phyloP scores from a whole-genome alignment of 2,888 invertebrate genomes.

The Tridacna gigas region DNA sequence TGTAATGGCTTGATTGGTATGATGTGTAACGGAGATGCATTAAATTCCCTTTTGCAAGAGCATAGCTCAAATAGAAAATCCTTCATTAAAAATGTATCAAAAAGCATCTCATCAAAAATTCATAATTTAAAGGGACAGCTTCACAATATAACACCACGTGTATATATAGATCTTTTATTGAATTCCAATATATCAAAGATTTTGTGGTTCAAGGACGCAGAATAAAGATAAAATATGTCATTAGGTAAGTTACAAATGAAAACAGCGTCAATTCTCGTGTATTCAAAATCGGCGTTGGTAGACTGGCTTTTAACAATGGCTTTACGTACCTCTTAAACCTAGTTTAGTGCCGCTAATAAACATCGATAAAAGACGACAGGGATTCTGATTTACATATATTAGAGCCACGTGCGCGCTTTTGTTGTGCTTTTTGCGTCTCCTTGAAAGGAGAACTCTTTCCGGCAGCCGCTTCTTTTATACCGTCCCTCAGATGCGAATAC shows the following conservation, averaged over 20 bases:
- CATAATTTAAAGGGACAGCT: no score
- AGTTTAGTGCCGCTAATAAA: conserved; percentile 27
- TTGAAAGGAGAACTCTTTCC: conserved; percentile 35
- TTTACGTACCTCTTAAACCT: conserved; percentile 25
- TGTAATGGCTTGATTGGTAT: no score
- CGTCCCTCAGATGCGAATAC: conserved; percentile 31
- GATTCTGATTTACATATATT: conserved; percentile 34
- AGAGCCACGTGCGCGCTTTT: conserved; percentile 58
- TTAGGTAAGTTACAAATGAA: conserved; percentile 26
- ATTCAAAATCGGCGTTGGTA: conserved; percentile 18
- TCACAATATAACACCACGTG: background rate
- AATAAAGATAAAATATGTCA: conserved; percentile 7
- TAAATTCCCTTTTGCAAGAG: no score
- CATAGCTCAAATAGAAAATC: no score
- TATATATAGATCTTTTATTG: background rate
- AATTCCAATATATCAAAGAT: conserved; percentile 9
- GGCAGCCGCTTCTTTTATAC: conserved; percentile 1
- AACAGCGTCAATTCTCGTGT: conserved; percentile 11
- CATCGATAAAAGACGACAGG: conserved; percentile 23
- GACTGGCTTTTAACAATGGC: conserved; percentile 2
- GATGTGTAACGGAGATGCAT: no score
- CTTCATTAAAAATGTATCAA: no score
- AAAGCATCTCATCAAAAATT: no score
- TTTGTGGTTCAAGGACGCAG: background rate
- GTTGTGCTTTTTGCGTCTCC: conserved; percentile 38